Evolutionary conservation across 2,113 vertebrate genomes (phyloP), one percentile per base, ranked within the genome.

Genomic region (Thryonomys swinderianus): DNA sequence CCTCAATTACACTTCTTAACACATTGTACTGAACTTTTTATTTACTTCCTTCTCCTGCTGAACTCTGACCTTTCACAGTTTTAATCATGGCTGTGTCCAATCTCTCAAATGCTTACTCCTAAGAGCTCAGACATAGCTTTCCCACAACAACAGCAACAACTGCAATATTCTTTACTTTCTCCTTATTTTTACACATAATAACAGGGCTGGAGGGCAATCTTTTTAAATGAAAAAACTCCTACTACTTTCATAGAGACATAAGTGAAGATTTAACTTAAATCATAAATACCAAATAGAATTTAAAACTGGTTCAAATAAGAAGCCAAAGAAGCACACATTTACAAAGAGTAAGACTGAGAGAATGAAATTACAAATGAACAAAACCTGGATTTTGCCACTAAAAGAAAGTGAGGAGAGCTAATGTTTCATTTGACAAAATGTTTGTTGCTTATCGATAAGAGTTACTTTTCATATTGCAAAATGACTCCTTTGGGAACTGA

Each of bases 1-100:
- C 34, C n/a, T 97, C 73, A 96, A 66, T 88, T 96, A 80, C 21
- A 18, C 88, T 86, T 93, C 67, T 94, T 96, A 81, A 89, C 51
- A 88, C 67, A 55, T 30, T 85, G 21, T 81, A 61, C 71, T 85
- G 42, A 88, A 91, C 51, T 89, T 57, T 88, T 85, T 91, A 85
- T 96, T 97, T 91, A 37, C 86, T 94, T 86, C 62, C 66, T 88
- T 86, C 30, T 88, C 27, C 48, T 23, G 53, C 23, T 82, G 23
- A 17, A 48, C 66, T 74, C 69, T 90, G 71, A 85, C 92, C 53
- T 92, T 80, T 85, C 84, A 96, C 5, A 48, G 45, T 95, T 96
- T 85, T 83, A 97, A 84, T 86, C 55, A 86, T 81, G 80, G 76
- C 40, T 82, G 2, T 74, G 45, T 59, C 16, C 55, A 13, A 76